Evolutionary conservation across 2,888 invertebrate genomes (phyloP).

Genomic region (Dasysyrphus tricinctus): DNA sequence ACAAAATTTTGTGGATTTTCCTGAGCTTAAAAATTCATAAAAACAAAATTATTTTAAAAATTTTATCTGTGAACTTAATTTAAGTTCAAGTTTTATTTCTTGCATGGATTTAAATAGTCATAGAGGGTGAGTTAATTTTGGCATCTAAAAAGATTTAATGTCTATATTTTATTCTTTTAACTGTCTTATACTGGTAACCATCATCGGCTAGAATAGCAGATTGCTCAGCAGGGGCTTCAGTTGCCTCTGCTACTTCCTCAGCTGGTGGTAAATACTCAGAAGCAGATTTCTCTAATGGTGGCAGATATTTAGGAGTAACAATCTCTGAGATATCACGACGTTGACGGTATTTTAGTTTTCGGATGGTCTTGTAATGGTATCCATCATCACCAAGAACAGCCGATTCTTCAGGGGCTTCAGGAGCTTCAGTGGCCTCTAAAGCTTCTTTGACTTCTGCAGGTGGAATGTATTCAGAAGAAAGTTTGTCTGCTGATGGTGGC

Average conservation of each 20-base stretch:
- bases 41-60: background rate
- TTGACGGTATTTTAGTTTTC: too few relatives aligned
- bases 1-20: too few relatives aligned
- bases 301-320: slow-evolving; percentile 47
- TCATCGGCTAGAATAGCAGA: slow-evolving; percentile 40
- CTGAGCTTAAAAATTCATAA: too few relatives aligned
- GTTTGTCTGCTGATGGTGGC: too few relatives aligned
- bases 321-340: slow-evolving; percentile 58
- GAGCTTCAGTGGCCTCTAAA: slow-evolving; percentile 51
- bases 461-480: too few relatives aligned
- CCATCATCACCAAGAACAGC: slow-evolving; percentile 76
- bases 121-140: background rate
- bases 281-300: slow-evolving; percentile 32
- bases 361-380: slow-evolving; percentile 77
- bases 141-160: background rate
- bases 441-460: slow-evolving; percentile 25
- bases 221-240: slow-evolving; percentile 27
- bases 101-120: slow-evolving; percentile 28
- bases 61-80: background rate
- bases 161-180: slow-evolving; percentile 43
- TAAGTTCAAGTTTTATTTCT: slow-evolving; percentile 4
- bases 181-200: slow-evolving; percentile 63
- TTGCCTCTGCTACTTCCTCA: slow-evolving; percentile 39
- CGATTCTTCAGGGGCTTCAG: slow-evolving; percentile 55
- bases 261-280: slow-evolving; percentile 19